These are phyloP conservation scores for Anodontia alba DNA, from an alignment of 2,888 invertebrate genomes.

Conservation along the genomic window DNA sequence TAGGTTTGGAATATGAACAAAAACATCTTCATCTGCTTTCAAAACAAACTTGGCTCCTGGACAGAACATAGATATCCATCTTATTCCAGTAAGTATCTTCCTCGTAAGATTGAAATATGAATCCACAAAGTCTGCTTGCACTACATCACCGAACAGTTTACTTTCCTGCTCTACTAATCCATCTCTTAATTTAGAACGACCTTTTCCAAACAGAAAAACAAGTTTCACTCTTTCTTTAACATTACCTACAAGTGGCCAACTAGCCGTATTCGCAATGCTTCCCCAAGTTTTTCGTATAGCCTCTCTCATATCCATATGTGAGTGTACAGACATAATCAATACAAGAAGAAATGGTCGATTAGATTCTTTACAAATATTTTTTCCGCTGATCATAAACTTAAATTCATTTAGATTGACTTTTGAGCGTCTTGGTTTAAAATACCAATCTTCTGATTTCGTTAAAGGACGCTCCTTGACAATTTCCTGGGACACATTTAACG, in stretches of 20 bases:
- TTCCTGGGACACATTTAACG: neutral
- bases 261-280: slow-evolving; percentile 57
- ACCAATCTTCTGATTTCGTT: neutral
- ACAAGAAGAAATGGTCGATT: slow-evolving; percentile 62
- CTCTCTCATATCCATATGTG: slow-evolving; percentile 60
- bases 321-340: slow-evolving; percentile 62
- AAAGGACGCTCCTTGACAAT: neutral
- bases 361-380: slow-evolving; percentile 37
- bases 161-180: slow-evolving; percentile 52
- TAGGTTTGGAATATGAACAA: slow-evolving; percentile 59
- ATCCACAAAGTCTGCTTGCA: slow-evolving; percentile 66
- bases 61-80: slow-evolving; percentile 62
- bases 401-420: slow-evolving; percentile 45
- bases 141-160: slow-evolving; percentile 53
- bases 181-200: slow-evolving; percentile 32
- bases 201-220: slow-evolving; percentile 65
- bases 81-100: slow-evolving; percentile 62
- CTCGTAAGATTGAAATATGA: slow-evolving; percentile 62
- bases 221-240: slow-evolving; percentile 53
- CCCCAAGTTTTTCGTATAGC: slow-evolving; percentile 72
- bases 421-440: slow-evolving; percentile 33
- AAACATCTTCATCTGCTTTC: slow-evolving; percentile 69
- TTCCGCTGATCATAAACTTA: slow-evolving; percentile 36
- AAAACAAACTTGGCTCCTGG: slow-evolving; percentile 58
- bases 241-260: slow-evolving; percentile 56